Evolutionary conservation across 1,140 invertebrate genomes (phyloP).

Genomic region (Antheraea pernyi): DNA sequence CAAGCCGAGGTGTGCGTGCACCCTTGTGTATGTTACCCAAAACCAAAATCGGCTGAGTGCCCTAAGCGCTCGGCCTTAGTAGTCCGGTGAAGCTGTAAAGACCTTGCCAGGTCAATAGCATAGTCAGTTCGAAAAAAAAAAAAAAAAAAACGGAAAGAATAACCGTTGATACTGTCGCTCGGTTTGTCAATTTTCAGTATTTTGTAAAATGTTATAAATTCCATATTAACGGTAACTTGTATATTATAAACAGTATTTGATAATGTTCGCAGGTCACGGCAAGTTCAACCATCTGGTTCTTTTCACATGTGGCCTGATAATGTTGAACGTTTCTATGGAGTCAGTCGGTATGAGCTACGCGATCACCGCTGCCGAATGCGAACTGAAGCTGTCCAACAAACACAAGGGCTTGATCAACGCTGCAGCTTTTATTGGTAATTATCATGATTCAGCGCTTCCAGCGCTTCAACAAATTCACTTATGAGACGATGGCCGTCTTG

Average conservation of each 20-base stretch:
- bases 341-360: conserved; percentile 80
- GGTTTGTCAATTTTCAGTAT: too few species aligned
- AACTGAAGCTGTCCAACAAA: conserved; percentile 77
- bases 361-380: conserved; percentile 81
- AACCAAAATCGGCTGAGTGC: too few species aligned
- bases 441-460: neutral
- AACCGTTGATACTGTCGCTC: too few species aligned
- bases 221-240: neutral
- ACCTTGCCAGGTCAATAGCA: too few species aligned
- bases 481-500: too few species aligned
- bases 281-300: conserved; percentile 73
- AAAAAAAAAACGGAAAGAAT: too few species aligned
- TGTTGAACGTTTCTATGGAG: conserved; percentile 77
- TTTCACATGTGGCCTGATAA: conserved; percentile 72
- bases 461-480: too few species aligned
- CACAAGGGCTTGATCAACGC: conserved; percentile 81
- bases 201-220: neutral
- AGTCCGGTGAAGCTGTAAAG: too few species aligned
- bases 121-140: too few species aligned
- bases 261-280: conserved; percentile 62
- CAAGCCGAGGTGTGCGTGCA: too few species aligned
- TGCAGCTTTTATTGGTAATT: conserved; percentile 78
- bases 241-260: neutral
- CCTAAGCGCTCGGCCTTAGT: too few species aligned
- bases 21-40: too few species aligned